Evolutionary conservation across 2,113 vertebrate genomes (phyloP).

Genomic region (Corydoras sp.): DNA sequence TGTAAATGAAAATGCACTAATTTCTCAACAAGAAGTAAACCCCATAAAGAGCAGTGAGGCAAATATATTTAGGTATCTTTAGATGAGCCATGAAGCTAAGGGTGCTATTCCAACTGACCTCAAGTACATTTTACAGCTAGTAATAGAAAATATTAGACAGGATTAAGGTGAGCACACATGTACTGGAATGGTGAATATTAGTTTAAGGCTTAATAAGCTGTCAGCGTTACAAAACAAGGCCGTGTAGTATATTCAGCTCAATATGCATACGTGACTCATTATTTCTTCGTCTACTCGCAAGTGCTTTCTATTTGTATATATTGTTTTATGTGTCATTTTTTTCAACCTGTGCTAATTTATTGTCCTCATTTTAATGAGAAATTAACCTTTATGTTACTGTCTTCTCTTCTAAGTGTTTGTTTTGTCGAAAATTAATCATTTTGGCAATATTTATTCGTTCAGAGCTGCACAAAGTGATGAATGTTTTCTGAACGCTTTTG

Average conservation of each 20-base stretch:
- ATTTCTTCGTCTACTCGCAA: conserved; percentile 25
- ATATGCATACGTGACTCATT: conserved; percentile 8
- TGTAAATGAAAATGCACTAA: conserved; percentile 62
- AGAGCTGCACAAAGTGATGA: conserved; percentile 19
- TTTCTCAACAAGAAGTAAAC: conserved; percentile 46
- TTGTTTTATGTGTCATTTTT: conserved; percentile 29
- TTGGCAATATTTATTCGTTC: conserved; percentile 35
- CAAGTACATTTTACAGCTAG: not conserved
- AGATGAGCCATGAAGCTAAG: not conserved
- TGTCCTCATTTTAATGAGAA: conserved; percentile 25
- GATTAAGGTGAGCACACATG: too few species aligned
- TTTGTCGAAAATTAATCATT: conserved; percentile 22
- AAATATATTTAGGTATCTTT: not conserved
- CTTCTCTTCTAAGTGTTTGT: conserved; percentile 15
- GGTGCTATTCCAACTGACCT: not conserved
- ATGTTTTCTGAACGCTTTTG: not conserved
- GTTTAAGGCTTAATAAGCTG: not conserved
- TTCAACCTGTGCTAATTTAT: conserved; percentile 41
- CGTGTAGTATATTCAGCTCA: conserved; percentile 21
- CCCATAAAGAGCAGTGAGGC: not conserved
- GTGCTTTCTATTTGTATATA: conserved; percentile 52
- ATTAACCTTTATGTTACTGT: too few species aligned
- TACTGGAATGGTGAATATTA: not conserved
- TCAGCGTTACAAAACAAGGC: conserved; percentile 3
- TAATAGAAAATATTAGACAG: too few species aligned